Conservation (phyloP, 2,797 vertebrate species). For the Buphagus erythrorhynchus region DNA sequence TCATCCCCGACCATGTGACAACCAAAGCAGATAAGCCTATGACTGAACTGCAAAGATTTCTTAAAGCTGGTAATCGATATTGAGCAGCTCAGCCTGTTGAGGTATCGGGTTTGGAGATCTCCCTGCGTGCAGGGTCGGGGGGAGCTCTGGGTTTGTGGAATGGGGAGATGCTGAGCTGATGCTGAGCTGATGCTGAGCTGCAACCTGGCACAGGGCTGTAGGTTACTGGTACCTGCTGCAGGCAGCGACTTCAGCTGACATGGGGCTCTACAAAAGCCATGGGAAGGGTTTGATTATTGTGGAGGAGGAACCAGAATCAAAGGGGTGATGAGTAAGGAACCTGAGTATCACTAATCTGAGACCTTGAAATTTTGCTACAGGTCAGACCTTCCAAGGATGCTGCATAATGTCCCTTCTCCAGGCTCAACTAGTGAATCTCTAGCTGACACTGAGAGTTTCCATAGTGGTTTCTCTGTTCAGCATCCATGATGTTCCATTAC, state of each 20-base stretch:
- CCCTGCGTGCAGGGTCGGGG: rapidly evolving
- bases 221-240: neutral
- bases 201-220: neutral
- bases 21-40: constrained; percentile 61
- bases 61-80: constrained; percentile 69
- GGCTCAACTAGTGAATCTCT: neutral
- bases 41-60: constrained; percentile 64
- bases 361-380: neutral
- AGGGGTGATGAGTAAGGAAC: neutral
- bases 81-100: constrained; percentile 53
- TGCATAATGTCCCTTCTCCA: neutral
- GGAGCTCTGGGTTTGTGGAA: neutral
- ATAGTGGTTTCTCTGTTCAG: neutral
- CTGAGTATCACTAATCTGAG: neutral
- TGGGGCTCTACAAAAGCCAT: neutral
- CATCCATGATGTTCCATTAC: neutral
- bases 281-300: neutral
- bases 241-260: neutral
- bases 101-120: neutral
- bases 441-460: neutral
- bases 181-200: neutral
- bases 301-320: neutral
- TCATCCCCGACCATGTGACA: constrained; percentile 51
- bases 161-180: neutral
- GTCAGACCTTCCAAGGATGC: neutral